Conservation (phyloP, 2,113 vertebrate species). For the Theristicus caerulescens region DNA sequence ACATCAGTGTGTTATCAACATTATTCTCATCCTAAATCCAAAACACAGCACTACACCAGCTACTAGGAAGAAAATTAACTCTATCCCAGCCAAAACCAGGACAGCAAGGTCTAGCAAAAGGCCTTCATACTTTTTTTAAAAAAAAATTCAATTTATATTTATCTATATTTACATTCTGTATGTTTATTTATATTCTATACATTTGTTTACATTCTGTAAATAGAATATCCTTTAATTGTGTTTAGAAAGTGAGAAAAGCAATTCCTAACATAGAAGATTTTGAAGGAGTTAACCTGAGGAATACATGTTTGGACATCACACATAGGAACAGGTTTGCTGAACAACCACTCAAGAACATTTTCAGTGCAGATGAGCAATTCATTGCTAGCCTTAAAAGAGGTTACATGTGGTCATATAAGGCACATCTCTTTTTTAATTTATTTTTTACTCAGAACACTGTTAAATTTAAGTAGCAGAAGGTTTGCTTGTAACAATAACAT, state of each 20-base stretch:
- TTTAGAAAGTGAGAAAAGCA: background rate
- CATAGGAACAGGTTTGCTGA: accelerated
- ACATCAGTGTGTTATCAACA: no score
- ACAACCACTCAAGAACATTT: background rate
- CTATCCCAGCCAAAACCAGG: no score
- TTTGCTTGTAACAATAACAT: background rate
- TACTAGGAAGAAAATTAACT: no score
- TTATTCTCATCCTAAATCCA: no score
- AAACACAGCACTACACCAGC: no score
- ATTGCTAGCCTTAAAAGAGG: background rate
- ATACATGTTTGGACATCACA: background rate
- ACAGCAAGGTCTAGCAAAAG: background rate
- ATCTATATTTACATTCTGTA: background rate
- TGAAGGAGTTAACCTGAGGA: background rate
- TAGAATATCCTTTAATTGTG: background rate
- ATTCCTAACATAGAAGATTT: background rate
- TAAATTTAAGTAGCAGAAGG: background rate
- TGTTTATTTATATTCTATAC: background rate
- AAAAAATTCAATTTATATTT: background rate
- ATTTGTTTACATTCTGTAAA: background rate
- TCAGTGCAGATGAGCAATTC: background rate
- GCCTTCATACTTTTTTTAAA: background rate
- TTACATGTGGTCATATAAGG: background rate
- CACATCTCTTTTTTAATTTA: no score
- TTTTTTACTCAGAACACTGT: background rate